These are phyloP conservation scores for Meteorus cinctellus DNA, from an alignment of 2,888 invertebrate species.

Conservation along the genomic window DNA sequence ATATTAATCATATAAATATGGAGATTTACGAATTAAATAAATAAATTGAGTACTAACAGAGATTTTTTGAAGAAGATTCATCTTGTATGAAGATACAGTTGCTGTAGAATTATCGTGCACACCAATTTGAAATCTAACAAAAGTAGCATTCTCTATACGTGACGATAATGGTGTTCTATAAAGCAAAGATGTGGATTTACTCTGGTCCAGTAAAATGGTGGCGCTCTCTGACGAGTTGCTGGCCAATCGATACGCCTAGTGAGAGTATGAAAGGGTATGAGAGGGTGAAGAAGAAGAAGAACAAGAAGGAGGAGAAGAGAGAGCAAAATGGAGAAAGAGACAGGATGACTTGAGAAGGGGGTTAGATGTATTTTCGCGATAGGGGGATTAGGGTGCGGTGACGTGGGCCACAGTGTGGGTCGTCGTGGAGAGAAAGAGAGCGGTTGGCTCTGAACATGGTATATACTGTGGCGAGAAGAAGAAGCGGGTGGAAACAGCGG, in stretches of 20 bases:
- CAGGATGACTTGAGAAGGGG: conserved; percentile 19
- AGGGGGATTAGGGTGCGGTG: conserved; percentile 71
- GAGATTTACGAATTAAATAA: too few species aligned
- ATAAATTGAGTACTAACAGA: too few species aligned
- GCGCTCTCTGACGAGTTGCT: conserved; percentile 67
- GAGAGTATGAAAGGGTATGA: conserved; percentile 45
- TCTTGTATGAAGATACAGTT: too few species aligned
- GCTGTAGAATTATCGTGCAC: too few species aligned
- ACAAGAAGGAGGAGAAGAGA: conserved; percentile 22
- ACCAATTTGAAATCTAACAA: too few species aligned
- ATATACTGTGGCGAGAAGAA: conserved; percentile 6
- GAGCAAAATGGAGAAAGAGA: conserved; percentile 4
- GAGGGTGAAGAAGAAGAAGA: conserved; percentile 22
- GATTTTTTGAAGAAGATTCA: too few species aligned
- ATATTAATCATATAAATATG: too few species aligned
- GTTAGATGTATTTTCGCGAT: conserved; percentile 67
- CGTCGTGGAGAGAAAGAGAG: conserved; percentile 39
- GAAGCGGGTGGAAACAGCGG: conserved; percentile 30
- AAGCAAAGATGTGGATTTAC: conserved; percentile 50
- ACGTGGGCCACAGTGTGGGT: conserved; percentile 57
- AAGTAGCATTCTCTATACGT: too few species aligned
- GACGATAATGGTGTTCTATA: not conserved
- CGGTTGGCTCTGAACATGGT: conserved; percentile 21
- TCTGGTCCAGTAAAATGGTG: conserved; percentile 58
- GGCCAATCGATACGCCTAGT: conserved; percentile 69